These are phyloP conservation scores for Scaptomyza caliginosa DNA, from an alignment of 2,888 invertebrate species.

Conservation along the genomic window DNA sequence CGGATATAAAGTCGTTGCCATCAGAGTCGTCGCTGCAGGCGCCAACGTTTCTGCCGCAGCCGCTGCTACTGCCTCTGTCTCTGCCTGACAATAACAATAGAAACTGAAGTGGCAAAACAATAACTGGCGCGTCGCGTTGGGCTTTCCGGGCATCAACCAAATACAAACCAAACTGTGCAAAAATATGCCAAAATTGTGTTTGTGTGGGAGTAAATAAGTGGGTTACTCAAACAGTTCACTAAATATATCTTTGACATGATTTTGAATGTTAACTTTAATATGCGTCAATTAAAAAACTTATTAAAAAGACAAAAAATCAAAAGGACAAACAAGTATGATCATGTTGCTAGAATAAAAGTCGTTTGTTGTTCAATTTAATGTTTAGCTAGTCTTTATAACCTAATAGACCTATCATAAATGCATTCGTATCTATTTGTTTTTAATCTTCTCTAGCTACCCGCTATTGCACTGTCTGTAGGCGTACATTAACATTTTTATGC, in stretches of 20 bases:
- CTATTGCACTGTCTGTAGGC: conserved; percentile 52
- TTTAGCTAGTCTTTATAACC: no score
- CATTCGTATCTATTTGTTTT: no score
- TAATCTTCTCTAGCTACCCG: conserved; percentile 32
- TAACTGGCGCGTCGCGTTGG: conserved; percentile 75
- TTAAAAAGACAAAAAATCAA: no score
- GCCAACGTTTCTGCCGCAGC: conserved; percentile 12
- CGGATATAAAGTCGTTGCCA: conserved; percentile 69
- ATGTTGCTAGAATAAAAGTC: no score
- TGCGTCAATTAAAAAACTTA: no score
- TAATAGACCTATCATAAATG: no score
- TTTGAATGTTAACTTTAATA: no score
- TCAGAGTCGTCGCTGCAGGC: conserved; percentile 46
- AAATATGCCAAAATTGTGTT: conserved; percentile 36
- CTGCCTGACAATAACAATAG: conserved; percentile 73
- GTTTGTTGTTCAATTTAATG: no score
- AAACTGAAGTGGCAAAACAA: conserved; percentile 79
- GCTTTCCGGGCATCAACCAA: conserved; percentile 69
- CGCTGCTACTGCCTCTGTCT: conserved; percentile 8
- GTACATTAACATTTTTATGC: conserved; percentile 69
- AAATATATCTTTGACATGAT: no score
- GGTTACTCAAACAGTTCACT: conserved; percentile 40
- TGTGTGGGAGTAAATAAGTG: conserved; percentile 20
- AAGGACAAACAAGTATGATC: no score
- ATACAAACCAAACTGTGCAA: conserved; percentile 29